Evolutionary conservation across 2,113 vertebrate genomes (phyloP).

Genomic region (Ailuropoda melanoleuca): DNA sequence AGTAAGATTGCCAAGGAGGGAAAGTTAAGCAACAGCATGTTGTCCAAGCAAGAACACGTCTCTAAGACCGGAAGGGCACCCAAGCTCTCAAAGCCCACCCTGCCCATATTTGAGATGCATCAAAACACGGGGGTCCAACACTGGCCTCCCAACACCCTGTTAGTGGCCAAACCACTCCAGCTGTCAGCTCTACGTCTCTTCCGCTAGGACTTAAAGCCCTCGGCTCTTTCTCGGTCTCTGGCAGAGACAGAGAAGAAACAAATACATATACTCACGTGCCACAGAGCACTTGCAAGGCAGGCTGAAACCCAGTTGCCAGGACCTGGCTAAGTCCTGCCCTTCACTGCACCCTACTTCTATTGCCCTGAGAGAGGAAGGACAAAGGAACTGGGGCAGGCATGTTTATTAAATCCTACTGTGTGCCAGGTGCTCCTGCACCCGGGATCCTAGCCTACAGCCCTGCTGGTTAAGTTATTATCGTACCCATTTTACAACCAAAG

Average conservation of each 20-base stretch:
- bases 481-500: neutral
- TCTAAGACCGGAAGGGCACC: neutral
- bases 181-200: neutral
- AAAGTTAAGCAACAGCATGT: neutral
- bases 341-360: neutral
- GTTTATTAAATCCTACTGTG: neutral
- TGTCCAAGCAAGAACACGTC: neutral
- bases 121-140: neutral
- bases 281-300: neutral
- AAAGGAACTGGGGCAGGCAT: too few relatives aligned
- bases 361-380: neutral
- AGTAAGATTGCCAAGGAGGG: neutral
- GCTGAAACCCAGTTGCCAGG: neutral
- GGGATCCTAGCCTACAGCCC: neutral
- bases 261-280: neutral
- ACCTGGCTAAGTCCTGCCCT: neutral
- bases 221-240: neutral
- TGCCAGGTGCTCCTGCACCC: neutral
- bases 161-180: neutral
- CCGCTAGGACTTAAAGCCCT: neutral
- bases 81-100: neutral
- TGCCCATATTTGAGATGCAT: neutral
- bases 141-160: neutral
- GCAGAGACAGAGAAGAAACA: neutral
- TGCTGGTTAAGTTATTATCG: neutral